phyloP scores from a whole-genome alignment of 2,113 vertebrate genomes.

The Grammomys dolichurus region DNA sequence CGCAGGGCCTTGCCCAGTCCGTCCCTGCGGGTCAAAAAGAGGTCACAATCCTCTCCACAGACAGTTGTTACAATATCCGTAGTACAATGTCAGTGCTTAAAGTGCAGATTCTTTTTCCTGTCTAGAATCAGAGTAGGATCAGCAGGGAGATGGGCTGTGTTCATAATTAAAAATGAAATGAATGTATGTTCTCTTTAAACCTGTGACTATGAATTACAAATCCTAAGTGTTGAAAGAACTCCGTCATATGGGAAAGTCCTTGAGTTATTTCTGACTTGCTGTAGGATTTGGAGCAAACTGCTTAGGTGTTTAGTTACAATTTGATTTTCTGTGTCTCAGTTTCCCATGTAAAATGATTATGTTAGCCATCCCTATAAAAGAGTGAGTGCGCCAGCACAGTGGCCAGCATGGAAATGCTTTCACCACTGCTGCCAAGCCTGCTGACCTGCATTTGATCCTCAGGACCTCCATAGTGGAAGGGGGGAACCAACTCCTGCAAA shows the following conservation, averaged over 20 bases:
- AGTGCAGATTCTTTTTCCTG: background rate
- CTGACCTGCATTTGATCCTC: background rate
- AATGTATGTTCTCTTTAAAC: background rate
- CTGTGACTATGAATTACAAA: background rate
- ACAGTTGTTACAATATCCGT: background rate
- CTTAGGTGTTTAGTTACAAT: background rate
- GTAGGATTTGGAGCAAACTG: background rate
- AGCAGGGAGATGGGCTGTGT: background rate
- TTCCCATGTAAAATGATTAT: background rate
- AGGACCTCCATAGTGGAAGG: background rate
- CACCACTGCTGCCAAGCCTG: background rate
- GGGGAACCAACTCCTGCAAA: background rate
- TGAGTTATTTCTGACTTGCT: background rate
- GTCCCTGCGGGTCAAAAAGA: background rate
- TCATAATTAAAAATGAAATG: conserved; percentile 24
- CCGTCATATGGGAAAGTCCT: background rate
- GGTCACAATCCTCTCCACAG: background rate
- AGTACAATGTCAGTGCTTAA: background rate
- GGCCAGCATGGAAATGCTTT: background rate
- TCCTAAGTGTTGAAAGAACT: background rate
- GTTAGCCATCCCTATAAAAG: background rate
- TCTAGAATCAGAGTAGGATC: background rate
- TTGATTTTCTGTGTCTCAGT: background rate
- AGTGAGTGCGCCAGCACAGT: rapidly evolving
- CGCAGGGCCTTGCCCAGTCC: background rate